Conservation (phyloP, 2,113 vertebrate genomes). For the Bufo gargarizans region DNA sequence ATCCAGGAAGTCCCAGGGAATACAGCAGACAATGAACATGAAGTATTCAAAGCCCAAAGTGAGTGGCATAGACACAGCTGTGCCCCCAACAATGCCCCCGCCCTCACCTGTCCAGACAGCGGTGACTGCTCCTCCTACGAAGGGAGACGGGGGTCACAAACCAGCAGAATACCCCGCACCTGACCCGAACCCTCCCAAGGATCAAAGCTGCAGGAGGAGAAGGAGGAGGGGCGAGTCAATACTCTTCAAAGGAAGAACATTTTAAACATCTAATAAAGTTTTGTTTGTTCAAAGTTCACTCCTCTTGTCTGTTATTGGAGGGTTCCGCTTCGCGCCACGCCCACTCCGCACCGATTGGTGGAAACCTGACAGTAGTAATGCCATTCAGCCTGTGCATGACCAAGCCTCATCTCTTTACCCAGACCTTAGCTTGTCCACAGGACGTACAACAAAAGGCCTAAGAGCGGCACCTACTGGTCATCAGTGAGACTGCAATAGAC, state of each 20-base stretch:
- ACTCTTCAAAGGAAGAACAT: neutral
- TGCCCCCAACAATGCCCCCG: neutral
- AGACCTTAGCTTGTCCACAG: too few relatives aligned
- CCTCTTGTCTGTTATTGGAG: neutral
- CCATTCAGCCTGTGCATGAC: too few relatives aligned
- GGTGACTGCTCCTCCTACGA: neutral
- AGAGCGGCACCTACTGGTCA: neutral
- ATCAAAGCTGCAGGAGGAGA: conserved; percentile 8
- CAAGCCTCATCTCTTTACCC: too few relatives aligned
- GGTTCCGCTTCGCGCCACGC: neutral
- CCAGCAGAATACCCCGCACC: neutral
- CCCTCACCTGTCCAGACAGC: conserved; percentile 6
- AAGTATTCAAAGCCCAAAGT: too few relatives aligned
- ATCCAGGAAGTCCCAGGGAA: too few relatives aligned
- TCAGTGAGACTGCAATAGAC: neutral
- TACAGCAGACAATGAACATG: too few relatives aligned
- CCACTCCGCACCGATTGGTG: neutral
- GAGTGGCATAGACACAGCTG: too few relatives aligned
- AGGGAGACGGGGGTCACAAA: neutral
- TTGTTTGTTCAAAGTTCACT: conserved; percentile 13
- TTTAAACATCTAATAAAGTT: conserved; percentile 6
- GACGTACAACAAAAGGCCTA: neutral
- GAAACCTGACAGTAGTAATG: neutral
- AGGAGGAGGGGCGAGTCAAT: neutral
- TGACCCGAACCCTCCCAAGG: neutral